Conservation (phyloP, 2,113 vertebrate species). For the Pheucticus melanocephalus region DNA sequence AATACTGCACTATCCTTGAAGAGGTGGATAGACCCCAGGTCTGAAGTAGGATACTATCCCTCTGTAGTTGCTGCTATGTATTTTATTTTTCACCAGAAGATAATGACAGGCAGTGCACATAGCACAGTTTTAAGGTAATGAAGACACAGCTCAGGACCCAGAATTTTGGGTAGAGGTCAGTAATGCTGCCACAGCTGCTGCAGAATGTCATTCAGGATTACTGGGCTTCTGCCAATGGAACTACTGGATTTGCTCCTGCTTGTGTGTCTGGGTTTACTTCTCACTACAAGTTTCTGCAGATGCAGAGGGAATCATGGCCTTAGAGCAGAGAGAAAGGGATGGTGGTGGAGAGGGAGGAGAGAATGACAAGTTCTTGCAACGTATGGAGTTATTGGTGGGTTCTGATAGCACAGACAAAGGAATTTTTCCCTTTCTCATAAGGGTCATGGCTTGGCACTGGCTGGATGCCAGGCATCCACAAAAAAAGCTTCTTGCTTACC, state of each 20-base stretch:
- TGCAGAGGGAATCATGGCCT: not conserved
- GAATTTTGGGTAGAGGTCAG: not conserved
- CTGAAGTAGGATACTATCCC: not conserved
- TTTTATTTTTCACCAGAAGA: not conserved
- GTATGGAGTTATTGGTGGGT: not conserved
- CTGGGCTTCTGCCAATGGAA: not conserved
- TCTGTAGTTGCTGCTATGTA: not conserved
- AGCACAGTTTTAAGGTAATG: not conserved
- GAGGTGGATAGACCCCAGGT: too few relatives aligned
- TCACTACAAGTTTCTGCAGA: not conserved
- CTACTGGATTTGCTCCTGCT: not conserved
- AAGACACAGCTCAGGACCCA: not conserved
- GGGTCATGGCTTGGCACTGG: fast-evolving
- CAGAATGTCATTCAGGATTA: not conserved
- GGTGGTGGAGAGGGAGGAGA: not conserved
- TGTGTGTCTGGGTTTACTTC: not conserved
- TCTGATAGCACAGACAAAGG: not conserved
- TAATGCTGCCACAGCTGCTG: not conserved
- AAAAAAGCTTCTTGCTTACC: not conserved
- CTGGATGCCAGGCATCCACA: not conserved
- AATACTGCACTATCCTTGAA: not conserved
- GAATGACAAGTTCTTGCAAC: not conserved
- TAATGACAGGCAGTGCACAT: not conserved
- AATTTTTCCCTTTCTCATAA: not conserved
- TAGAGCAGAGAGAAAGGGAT: not conserved